A percentile compares a stretch with the other conserved stretches of the same genome.
These are phyloP conservation scores for Girardia tigrina DNA, from an alignment of 2,888 invertebrate species.

Conservation along the genomic window DNA sequence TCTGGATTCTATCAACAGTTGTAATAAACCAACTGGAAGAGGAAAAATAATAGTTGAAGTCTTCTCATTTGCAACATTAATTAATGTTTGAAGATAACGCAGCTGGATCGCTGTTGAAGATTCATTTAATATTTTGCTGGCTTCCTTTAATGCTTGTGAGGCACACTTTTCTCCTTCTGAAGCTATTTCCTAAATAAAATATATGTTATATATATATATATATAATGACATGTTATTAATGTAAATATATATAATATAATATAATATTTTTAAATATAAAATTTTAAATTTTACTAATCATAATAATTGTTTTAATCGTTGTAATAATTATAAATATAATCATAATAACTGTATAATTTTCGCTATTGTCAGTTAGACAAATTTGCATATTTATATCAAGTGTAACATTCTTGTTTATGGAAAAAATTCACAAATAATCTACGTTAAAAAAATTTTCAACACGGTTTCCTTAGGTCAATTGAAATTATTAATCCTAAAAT, in stretches of 20 bases:
- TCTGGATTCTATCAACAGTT: not conserved
- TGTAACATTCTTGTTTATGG: too few relatives aligned
- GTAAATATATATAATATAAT: too few relatives aligned
- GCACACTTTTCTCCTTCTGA: slow-evolving; percentile 54
- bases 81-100: slow-evolving; percentile 47
- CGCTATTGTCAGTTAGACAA: too few relatives aligned
- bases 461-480: too few relatives aligned
- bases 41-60: slow-evolving; percentile 46
- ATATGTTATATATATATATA: not conserved
- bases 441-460: too few relatives aligned
- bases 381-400: too few relatives aligned
- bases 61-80: slow-evolving; percentile 45
- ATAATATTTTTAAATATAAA: not conserved
- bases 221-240: too few relatives aligned
- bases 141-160: slow-evolving; percentile 69
- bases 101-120: slow-evolving; percentile 66
- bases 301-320: not conserved
- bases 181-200: slow-evolving; percentile 50
- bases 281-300: not conserved
- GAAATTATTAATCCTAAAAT: too few relatives aligned
- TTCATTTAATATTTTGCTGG: slow-evolving; percentile 68
- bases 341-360: not conserved
- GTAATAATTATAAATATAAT: not conserved
- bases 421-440: too few relatives aligned
- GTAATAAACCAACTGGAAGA: not conserved